Base-by-base conservation (phyloP, 2,113 vertebrate genomes). In the Gadus chalcogrammus region DNA sequence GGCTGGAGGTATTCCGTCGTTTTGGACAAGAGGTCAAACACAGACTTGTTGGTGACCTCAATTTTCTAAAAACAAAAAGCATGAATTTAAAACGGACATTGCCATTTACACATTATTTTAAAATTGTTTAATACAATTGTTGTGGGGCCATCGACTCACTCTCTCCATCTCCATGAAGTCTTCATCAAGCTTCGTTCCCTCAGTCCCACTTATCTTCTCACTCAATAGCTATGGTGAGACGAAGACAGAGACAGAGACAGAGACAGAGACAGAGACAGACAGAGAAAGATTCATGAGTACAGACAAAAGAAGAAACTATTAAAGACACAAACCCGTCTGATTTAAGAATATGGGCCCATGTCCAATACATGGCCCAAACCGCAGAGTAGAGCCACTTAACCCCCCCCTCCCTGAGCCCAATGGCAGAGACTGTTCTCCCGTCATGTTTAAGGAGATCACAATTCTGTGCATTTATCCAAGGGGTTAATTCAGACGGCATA, bases 1-100 rank as follows among this genome's bases (percentile, higher is more conserved):
- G 96, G 96, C 82, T 98, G 96, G 56, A 98, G 94, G 82, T 97
- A 98, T 65, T 98, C 96, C 0, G 95, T 97, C 71, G 95, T 94
- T 92, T 94, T 98, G 53, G 94, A 93, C 58, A 98, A 84, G 60
- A 98, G 93, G 60, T 98, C 96, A 0, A 94, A 90, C 75, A 98
- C 91, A 1, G 93, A 95, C 90, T 97, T 98, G 90, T 91, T 96
- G 79, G 95, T 97, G 77, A 96, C 73, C n/a, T 98, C 95, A 65
- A 97, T 95, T 95, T 98, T 98, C 97, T 97, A 89, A 67, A 59
- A 17, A 79, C 5, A 71, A 42, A 8, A 8, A 62, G 1, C 3
- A n/a, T 20, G 9, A 24, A 38, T 63, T 35, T 35, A 71, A 7
- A 20, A 27, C 55, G 3, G 2, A 17, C 55, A n/a, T 56, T 15